Base-by-base conservation (phyloP, 2,113 vertebrate genomes). In the Ophiodon elongatus region DNA sequence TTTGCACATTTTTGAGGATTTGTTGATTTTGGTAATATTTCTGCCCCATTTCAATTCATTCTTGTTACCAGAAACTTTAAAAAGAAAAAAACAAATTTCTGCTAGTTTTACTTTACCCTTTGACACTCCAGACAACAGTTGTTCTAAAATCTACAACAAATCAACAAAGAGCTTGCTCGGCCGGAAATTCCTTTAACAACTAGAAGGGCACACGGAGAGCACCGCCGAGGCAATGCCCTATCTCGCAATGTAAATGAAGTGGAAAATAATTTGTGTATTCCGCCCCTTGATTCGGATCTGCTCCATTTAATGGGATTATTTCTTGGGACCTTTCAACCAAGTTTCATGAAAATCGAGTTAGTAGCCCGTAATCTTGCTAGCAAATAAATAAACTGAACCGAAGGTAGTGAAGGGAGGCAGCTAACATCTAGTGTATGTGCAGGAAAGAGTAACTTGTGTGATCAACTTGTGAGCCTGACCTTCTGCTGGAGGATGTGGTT, bases 401-500 rank as follows among this genome's bases (percentile, higher is more conserved):
- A 54, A 23, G 23, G 50, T 23, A 39, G 25, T 72, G 10, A 50
- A 19, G 25, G 3, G 39, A 43, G 14, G 73, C 19, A 57, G 33
- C 23, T 37, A 29, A 43, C 3, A 45, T 37, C 23, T 27, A 50
- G 60, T 35, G 39, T 21, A 3, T 35, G 19, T 47, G 56, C 29
- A 71, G 52, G 39, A 39, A 45, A 33, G 17, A 56, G n/a, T 25
- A 37, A 60, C 33, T 33, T 78, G 13, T 79, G 17, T 65, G 31
- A 72, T 65, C 17, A 35, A 54, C 25, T 14, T 52, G 45, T 66
- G 76, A 84, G 45, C 0, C 86, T 87, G 41, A 98, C 97, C 97
- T 98, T 96, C 92, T 96, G 96, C 93, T 97, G 96, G 74, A 97
- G 94, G 92, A 98, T 95, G 85, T 94, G 95, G 88, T 95, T 92